Conservation (phyloP, 2,888 invertebrate species). For the Cremastinae sp. region DNA sequence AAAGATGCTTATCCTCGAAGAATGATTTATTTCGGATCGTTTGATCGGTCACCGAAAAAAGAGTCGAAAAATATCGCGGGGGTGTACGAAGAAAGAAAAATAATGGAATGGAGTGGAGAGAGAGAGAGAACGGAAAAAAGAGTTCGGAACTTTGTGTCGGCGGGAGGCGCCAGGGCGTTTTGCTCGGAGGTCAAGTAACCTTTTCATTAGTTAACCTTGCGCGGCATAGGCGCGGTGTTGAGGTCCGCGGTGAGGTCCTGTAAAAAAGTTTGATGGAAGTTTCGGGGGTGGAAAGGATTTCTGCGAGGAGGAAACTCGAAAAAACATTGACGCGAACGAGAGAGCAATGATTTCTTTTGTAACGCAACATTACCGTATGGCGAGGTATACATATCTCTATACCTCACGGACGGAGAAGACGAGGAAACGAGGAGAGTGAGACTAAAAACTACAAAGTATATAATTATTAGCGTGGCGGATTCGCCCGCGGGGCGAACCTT, state of each 20-base stretch:
- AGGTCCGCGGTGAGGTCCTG: slow-evolving; percentile 69
- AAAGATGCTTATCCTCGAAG: background rate
- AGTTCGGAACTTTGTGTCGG: slow-evolving; percentile 12
- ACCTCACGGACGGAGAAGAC: slow-evolving; percentile 42
- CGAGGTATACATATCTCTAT: slow-evolving; percentile 39
- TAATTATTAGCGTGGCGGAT: slow-evolving; percentile 76
- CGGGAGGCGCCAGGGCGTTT: slow-evolving; percentile 79
- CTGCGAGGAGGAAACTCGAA: slow-evolving; percentile 32
- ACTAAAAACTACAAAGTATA: slow-evolving; percentile 71
- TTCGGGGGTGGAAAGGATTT: slow-evolving; percentile 12
- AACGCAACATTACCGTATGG: slow-evolving; percentile 4
- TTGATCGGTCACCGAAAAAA: background rate
- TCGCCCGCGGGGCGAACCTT: slow-evolving; percentile 74
- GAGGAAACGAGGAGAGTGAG: slow-evolving; percentile 52
- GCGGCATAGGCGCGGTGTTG: slow-evolving; percentile 62
- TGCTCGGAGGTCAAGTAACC: slow-evolving; percentile 79
- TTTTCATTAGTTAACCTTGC: slow-evolving; percentile 79
- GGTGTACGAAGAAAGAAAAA: slow-evolving; percentile 26
- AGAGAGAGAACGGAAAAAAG: background rate
- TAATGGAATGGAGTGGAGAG: too few species aligned
- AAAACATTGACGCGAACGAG: slow-evolving; percentile 78
- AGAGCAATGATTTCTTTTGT: slow-evolving; percentile 68
- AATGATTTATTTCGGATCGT: slow-evolving; percentile 37
- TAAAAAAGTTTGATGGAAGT: slow-evolving; percentile 1
- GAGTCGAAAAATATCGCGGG: slow-evolving; percentile 16